Evolutionary conservation across 64 coral and sea anemone genomes (phyloP).

Genomic region (Montipora foliosa): DNA sequence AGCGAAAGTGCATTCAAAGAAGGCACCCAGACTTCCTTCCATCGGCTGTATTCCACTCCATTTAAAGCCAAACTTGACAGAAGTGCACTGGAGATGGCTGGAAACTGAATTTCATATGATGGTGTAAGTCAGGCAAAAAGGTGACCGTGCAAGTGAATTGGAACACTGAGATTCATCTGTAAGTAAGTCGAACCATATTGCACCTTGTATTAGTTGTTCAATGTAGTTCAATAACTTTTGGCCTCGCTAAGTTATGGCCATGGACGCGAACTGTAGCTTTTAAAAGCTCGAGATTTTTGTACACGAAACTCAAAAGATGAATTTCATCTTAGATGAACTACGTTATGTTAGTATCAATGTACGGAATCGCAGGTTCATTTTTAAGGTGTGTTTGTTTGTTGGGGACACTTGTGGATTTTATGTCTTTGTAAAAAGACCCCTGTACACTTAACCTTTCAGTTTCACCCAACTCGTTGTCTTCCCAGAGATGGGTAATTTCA

Average conservation of each 20-base stretch:
- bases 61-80: constrained; percentile 23
- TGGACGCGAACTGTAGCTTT: neutral
- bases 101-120: constrained; percentile 59
- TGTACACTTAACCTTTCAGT: neutral
- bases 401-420: neutral
- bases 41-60: constrained; percentile 22
- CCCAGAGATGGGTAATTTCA: too few relatives aligned
- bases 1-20: constrained; percentile 46
- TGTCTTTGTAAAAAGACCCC: neutral
- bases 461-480: neutral
- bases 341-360: neutral
- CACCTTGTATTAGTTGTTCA: neutral
- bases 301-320: neutral
- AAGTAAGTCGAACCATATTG: neutral
- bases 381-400: constrained; percentile 1
- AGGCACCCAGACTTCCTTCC: constrained; percentile 45
- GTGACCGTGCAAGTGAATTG: neutral
- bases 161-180: neutral
- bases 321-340: neutral
- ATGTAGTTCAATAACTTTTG: neutral
- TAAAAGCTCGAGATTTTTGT: neutral
- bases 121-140: neutral
- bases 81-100: constrained; percentile 41
- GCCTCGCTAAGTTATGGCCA: neutral
- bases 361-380: neutral